Base-by-base conservation (phyloP, 2,797 vertebrate species). In the Glossophaga mutica region DNA sequence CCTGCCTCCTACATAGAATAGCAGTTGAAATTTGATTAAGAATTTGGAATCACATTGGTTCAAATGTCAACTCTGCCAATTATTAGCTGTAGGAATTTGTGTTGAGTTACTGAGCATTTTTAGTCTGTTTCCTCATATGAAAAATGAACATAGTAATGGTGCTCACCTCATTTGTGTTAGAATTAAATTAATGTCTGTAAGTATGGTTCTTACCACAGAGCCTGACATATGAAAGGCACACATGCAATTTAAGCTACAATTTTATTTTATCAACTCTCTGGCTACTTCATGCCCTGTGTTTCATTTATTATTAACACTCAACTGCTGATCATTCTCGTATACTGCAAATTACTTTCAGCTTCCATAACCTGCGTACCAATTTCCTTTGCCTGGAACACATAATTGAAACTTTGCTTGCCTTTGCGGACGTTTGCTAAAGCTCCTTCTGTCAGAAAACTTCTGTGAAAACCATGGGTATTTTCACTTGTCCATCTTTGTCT, bases 251-350 rank as follows among this genome's bases (percentile, higher is more conserved):
- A 90, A 92, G 87, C n/a, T 52, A 14, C 50, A 22, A 46, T 65
- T 96, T 92, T 95, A 52, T 65, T 96, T 92, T 94, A 52, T 74
- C 39, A 2, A 92, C 10, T 94, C 44, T 95, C 34, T 87, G 48
- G 79, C 18, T 95, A 68, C 74, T 92, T 92, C 59, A 39, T 94
- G 46, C 18, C 21, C 29, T 7, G 7, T 87, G 85, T 19, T 87
- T 93, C 85, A 94, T 95, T 79, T 85, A 94, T 95, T 95, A 91
- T 96, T 96, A 82, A 91, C 65, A 93, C 9, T 68, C 81, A 96
- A 73, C 32, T 85, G 52, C 71, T 96, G 34, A 91, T 37, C 37
- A 14, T 81, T 94, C 48, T 77, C 92, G 52, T 77, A 44, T 5
- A 77, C 26, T 44, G 16, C 42, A 95, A 44, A 74, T 84, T 74